These are phyloP conservation scores for Ecliptopera silaceata DNA, from an alignment of 2,888 invertebrate genomes.

Conservation along the genomic window DNA sequence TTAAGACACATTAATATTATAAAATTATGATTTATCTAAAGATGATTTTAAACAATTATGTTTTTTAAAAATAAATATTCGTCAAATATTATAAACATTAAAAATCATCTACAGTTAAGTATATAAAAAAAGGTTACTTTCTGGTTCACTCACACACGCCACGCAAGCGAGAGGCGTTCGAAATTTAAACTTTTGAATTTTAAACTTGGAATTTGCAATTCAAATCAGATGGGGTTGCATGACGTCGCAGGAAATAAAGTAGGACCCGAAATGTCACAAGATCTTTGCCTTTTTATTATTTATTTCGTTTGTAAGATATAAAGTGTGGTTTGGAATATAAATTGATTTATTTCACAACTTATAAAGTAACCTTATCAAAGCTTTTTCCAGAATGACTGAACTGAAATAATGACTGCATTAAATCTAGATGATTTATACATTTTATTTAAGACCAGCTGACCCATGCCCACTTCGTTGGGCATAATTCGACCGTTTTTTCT, in stretches of 20 bases:
- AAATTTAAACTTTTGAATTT: slow-evolving; percentile 71
- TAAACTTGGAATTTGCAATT: slow-evolving; percentile 58
- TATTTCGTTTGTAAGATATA: background rate
- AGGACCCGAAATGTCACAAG: slow-evolving; percentile 33
- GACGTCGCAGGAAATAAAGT: slow-evolving; percentile 73
- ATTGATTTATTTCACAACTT: slow-evolving; percentile 4
- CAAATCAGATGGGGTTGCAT: slow-evolving; percentile 49
- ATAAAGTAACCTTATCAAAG: no score
- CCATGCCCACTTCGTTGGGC: no score
- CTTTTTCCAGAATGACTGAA: no score
- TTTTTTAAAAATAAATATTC: background rate
- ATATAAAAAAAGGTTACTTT: slow-evolving; percentile 17
- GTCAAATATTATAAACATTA: background rate
- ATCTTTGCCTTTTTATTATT: slow-evolving; percentile 11
- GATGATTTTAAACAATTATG: no score
- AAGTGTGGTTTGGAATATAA: slow-evolving; percentile 1
- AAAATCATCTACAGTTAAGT: slow-evolving; percentile 1
- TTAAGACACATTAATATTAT: no score
- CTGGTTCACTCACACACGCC: slow-evolving; percentile 30
- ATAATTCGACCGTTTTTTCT: no score
- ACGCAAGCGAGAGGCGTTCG: slow-evolving; percentile 58
- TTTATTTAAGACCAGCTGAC: no score
- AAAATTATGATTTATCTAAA: no score
- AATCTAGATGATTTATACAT: no score
- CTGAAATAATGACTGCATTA: no score